These are phyloP conservation scores for Chaetoderma sp. DNA, from an alignment of 2,888 invertebrate species.

Conservation along the genomic window DNA sequence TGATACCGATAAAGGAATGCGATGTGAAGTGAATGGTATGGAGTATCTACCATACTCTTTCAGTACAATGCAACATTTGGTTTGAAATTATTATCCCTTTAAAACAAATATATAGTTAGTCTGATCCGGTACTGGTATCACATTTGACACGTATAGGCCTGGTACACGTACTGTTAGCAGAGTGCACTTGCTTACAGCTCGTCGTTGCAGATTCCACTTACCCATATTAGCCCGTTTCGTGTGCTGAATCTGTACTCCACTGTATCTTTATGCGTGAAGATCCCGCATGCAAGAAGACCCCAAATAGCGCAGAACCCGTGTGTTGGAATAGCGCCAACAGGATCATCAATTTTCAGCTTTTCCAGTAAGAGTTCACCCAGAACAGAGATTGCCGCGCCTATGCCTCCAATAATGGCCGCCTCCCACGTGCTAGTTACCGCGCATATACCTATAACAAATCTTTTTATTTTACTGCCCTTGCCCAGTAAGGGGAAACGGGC, in stretches of 20 bases:
- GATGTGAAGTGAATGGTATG: too few relatives aligned
- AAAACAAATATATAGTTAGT: too few relatives aligned
- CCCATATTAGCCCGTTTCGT: not conserved
- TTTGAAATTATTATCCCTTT: too few relatives aligned
- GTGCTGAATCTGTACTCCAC: conserved; percentile 5
- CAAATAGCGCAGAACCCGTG: conserved; percentile 31
- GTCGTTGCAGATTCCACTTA: too few relatives aligned
- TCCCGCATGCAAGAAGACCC: conserved; percentile 79
- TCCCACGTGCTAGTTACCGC: conserved; percentile 85
- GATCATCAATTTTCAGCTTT: conserved; percentile 84
- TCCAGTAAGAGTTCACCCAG: conserved; percentile 82
- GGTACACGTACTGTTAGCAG: too few relatives aligned
- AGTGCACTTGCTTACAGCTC: too few relatives aligned
- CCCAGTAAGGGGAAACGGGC: conserved; percentile 80
- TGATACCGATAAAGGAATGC: too few relatives aligned
- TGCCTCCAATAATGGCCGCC: conserved; percentile 81
- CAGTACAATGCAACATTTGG: too few relatives aligned
- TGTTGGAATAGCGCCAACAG: conserved; percentile 85
- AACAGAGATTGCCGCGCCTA: conserved; percentile 83
- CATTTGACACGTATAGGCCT: too few relatives aligned
- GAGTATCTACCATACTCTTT: too few relatives aligned
- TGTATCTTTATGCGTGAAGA: not conserved
- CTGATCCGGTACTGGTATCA: too few relatives aligned
- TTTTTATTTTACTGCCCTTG: too few relatives aligned
- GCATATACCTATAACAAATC: conserved; percentile 52